These are phyloP conservation scores for Microcebus lehilahytsara DNA, from an alignment of 2,113 vertebrate species.

Conservation along the genomic window DNA sequence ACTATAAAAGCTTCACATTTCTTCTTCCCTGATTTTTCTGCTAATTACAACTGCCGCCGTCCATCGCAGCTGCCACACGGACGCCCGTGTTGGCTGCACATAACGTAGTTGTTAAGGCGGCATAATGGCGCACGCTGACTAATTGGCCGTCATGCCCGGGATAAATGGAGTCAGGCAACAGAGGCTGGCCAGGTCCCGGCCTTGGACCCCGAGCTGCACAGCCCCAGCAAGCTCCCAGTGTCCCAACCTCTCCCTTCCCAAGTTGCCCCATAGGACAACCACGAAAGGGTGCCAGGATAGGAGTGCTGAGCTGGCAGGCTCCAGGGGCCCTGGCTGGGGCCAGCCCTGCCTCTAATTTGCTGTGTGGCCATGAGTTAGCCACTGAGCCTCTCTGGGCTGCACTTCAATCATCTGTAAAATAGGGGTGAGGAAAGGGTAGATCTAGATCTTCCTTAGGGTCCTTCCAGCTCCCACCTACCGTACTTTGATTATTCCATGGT, in stretches of 20 bases:
- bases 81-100: constrained; percentile 70
- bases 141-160: constrained; percentile 68
- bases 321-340: neutral
- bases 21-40: constrained; percentile 69
- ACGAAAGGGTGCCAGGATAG: neutral
- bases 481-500: neutral
- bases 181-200: neutral
- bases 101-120: constrained; percentile 72
- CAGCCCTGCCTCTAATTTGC: neutral
- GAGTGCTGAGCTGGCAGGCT: neutral
- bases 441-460: neutral
- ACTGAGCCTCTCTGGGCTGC: neutral
- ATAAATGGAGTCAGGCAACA: constrained; percentile 65
- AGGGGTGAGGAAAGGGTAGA: too few species aligned
- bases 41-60: constrained; percentile 74
- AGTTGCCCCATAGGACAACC: neutral
- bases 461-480: neutral
- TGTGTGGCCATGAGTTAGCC: neutral
- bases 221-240: neutral
- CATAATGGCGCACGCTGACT: constrained; percentile 70
- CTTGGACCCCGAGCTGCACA: neutral
- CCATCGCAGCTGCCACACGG: constrained; percentile 65
- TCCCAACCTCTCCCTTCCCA: neutral
- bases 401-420: neutral
- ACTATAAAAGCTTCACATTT: constrained; percentile 72